Evolutionary conservation across 2,888 invertebrate species (phyloP), one percentile per base, ranked within the genome.

Genomic region (Plebejus argus): DNA sequence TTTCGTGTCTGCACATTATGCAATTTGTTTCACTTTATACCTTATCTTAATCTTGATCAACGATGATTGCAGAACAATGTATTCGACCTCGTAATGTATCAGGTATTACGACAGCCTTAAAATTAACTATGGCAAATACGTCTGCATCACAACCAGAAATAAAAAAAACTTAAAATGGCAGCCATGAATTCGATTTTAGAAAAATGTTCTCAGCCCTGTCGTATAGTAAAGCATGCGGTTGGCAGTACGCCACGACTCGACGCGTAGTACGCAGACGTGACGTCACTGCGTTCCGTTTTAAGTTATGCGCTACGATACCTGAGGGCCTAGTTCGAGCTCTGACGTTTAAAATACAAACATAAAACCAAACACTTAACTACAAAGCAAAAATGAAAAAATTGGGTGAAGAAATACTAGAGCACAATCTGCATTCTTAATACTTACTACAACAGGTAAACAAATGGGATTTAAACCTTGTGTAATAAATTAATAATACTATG

Each of bases 191-290:
- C 10, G 61, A 61, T 23, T 58, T n/a, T 58, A 20, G 58, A 58
- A 58, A 58, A 58, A 58, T 7, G 58, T 20, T 58, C 1, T 15
- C 66, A 83, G 70, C 83, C 83, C 82, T 81, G 76, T 20, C 18
- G 20, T 39, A 78, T 15, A 33, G 49, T 75, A 76, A 70, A 72
- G 72, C 72, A 77, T 58, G 71, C 70, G 76, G 80, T 83, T 87
- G 88, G 87, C 88, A 78, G 70, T 28, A 35, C 76, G 83, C 87
- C 86, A 85, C 80, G 76, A 77, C 78, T 39, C 79, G 84, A 71
- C 53, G 56, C 71, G 77, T 88, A 84, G 83, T 84, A 88, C 88
- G 86, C 86, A 85, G 88, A 86, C 86, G 82, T 85, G 85, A 88
- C 87, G 87, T 87, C 88, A 86, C 82, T 74, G 82, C 84, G 86